phyloP scores from a whole-genome alignment of 2,113 vertebrate species.

The Ameiurus melas region DNA sequence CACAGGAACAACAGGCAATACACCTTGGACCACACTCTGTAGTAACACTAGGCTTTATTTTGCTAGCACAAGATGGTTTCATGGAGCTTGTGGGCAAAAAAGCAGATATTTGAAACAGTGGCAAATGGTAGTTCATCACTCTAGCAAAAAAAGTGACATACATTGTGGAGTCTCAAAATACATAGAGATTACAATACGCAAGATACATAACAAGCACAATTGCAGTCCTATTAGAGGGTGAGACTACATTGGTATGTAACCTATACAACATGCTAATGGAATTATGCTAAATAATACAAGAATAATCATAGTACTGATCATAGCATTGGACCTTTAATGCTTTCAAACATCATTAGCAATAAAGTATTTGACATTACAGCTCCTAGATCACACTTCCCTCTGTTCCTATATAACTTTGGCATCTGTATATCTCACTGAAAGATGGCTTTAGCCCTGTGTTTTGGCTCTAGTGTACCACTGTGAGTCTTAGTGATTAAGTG shows the following conservation, averaged over 20 bases:
- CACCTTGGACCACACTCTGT: not conserved
- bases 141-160: not conserved
- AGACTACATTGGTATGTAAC: not conserved
- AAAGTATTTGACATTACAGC: constrained; percentile 25
- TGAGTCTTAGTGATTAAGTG: constrained; percentile 44
- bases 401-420: constrained; percentile 1
- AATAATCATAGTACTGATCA: not conserved
- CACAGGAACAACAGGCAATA: not conserved
- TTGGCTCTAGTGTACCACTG: constrained; percentile 43
- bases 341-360: not conserved
- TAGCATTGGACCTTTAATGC: not conserved
- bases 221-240: not conserved
- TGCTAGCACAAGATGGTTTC: not conserved
- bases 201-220: not conserved
- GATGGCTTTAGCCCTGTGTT: not conserved
- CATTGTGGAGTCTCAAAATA: not conserved
- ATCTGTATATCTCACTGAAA: constrained; percentile 16
- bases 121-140: not conserved
- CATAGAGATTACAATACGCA: not conserved
- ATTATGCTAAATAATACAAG: not conserved
- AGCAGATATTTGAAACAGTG: not conserved
- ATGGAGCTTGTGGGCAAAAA: not conserved
- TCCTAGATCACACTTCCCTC: not conserved
- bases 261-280: not conserved
- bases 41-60: not conserved